A percentile compares a stretch with the other conserved stretches of the same genome.
These are phyloP conservation scores for Eulimnadia texana DNA, from an alignment of 1,140 invertebrate species.

Conservation along the genomic window DNA sequence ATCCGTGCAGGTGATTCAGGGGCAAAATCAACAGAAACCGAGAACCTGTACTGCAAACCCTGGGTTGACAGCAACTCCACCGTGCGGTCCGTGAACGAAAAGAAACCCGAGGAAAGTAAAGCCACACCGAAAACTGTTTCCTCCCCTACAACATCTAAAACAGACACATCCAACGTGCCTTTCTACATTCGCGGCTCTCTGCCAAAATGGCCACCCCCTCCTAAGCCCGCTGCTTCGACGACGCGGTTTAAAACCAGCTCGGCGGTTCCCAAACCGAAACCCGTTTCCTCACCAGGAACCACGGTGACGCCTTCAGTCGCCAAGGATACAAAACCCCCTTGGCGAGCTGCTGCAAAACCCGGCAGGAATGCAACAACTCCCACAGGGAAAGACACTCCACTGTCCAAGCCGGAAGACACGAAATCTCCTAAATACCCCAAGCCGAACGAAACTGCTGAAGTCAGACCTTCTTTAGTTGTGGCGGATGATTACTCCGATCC, in stretches of 20 bases:
- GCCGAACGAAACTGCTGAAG: constrained; percentile 16
- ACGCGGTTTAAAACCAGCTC: background rate
- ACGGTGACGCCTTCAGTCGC: background rate
- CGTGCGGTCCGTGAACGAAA: background rate
- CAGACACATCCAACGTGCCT: background rate
- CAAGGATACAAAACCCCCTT: constrained; percentile 6
- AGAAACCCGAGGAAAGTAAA: background rate
- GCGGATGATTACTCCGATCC: constrained; percentile 36
- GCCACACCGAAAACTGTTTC: background rate
- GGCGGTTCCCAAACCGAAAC: background rate
- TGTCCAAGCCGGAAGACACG: background rate
- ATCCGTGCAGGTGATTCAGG: constrained; percentile 5
- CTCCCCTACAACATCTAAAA: background rate
- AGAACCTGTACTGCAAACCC: constrained; percentile 9
- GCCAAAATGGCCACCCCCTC: constrained; percentile 12
- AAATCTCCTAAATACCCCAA: background rate
- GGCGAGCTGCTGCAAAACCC: background rate
- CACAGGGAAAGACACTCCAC: background rate
- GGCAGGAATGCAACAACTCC: background rate
- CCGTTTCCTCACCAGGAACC: too few species aligned
- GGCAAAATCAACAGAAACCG: background rate
- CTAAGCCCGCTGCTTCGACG: background rate
- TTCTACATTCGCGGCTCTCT: constrained; percentile 7
- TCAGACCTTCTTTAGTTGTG: constrained; percentile 16
- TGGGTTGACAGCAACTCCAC: constrained; percentile 5